Evolutionary conservation across 2,113 vertebrate genomes (phyloP).

Genomic region (Mungos mungo): DNA sequence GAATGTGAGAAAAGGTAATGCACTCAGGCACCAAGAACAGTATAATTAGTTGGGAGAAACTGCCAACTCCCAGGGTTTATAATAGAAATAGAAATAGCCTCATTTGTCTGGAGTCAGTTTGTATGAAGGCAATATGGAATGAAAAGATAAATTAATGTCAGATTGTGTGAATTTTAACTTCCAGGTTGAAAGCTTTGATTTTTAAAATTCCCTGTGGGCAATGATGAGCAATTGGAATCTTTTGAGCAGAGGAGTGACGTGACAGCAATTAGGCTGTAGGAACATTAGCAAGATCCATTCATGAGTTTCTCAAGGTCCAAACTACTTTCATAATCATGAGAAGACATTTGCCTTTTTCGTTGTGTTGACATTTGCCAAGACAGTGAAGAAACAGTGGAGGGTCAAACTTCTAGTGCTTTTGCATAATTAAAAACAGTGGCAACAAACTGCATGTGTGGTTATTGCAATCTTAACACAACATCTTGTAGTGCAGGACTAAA

Average conservation of each 20-base stretch:
- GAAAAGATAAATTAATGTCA: not conserved
- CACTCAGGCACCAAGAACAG: not conserved
- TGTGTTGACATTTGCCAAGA: not conserved
- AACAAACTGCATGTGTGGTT: not conserved
- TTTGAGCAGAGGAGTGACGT: not conserved
- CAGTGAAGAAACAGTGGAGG: not conserved
- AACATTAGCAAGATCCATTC: not conserved
- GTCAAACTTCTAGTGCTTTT: not conserved
- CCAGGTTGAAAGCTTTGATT: not conserved
- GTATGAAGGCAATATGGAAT: not conserved
- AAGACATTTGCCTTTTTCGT: not conserved
- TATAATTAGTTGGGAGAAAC: not conserved
- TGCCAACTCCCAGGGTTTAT: not conserved
- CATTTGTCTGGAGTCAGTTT: not conserved
- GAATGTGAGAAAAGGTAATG: not conserved
- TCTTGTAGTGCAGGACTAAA: not conserved
- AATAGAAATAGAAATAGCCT: not conserved
- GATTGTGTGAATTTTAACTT: not conserved
- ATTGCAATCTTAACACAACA: not conserved
- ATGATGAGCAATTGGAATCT: not conserved
- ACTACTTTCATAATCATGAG: not conserved
- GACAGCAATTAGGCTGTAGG: not conserved
- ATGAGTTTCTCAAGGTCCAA: not conserved
- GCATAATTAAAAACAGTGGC: not conserved
- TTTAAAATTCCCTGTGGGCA: not conserved